These are phyloP conservation scores for Aegypius monachus DNA, from an alignment of 2,113 vertebrate genomes.

Conservation along the genomic window DNA sequence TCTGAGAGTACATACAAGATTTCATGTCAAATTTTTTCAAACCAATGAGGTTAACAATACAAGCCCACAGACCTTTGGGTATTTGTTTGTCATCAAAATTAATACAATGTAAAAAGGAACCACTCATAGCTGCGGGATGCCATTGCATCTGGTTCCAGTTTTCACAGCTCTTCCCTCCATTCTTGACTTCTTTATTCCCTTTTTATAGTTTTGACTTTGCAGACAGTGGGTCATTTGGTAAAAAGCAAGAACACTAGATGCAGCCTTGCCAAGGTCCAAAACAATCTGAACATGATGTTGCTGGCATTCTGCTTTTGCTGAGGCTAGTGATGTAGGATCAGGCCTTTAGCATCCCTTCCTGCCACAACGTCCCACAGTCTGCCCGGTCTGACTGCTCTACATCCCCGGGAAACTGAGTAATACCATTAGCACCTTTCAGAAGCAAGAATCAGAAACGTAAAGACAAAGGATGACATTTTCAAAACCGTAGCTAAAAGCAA, in stretches of 20 bases:
- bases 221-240: neutral
- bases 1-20: neutral
- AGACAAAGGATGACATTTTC: neutral
- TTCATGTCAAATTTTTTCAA: neutral
- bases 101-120: neutral
- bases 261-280: neutral
- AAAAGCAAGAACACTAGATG: neutral
- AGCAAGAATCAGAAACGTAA: neutral
- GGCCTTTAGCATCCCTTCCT: neutral
- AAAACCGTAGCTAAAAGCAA: neutral
- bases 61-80: neutral
- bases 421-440: neutral
- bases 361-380: accelerated
- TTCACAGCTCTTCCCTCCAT: neutral
- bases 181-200: neutral
- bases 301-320: neutral
- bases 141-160: neutral
- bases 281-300: neutral
- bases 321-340: neutral
- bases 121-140: neutral
- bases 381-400: neutral
- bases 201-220: neutral
- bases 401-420: neutral
- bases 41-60: neutral
- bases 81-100: neutral